A percentile compares a stretch with the other conserved stretches of the same genome.
phyloP scores from a whole-genome alignment of 2,888 invertebrate species.

The Drosophila diplacantha region DNA sequence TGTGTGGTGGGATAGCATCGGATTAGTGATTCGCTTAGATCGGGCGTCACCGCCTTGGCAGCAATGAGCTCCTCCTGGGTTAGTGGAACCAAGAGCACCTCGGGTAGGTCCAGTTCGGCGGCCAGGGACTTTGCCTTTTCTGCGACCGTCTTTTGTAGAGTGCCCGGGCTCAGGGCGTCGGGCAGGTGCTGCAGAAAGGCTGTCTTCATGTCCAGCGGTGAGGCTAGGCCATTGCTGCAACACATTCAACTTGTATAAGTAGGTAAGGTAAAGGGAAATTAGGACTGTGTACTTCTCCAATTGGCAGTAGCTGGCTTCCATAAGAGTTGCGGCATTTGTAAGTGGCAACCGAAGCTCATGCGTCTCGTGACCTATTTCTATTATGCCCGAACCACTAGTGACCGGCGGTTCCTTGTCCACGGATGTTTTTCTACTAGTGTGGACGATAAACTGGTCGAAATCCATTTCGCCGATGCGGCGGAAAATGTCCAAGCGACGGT shows the following conservation, averaged over 20 bases:
- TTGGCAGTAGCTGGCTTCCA: conserved; percentile 79
- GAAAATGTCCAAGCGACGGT: conserved; percentile 82
- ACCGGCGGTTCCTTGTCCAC: conserved; percentile 40
- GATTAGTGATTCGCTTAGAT: conserved; percentile 39
- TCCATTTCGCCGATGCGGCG: conserved; percentile 86
- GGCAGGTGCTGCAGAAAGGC: conserved; percentile 76
- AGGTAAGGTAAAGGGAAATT: not conserved
- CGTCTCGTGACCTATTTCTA: conserved; percentile 75
- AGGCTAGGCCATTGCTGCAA: conserved; percentile 52
- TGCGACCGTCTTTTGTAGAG: conserved; percentile 84
- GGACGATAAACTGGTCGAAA: conserved; percentile 84
- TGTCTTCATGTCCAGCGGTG: conserved; percentile 59
- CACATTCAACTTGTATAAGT: not conserved
- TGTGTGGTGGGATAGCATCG: conserved; percentile 55
- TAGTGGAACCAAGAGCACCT: conserved; percentile 66
- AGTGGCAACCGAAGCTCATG: conserved; percentile 39
- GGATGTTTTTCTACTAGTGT: conserved; percentile 80
- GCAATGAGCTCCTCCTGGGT: conserved; percentile 59
- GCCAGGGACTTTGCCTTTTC: conserved; percentile 83
- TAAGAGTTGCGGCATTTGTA: conserved; percentile 77
- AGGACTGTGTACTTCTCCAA: conserved; percentile 48
- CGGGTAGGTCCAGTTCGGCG: conserved; percentile 67
- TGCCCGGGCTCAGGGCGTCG: conserved; percentile 81
- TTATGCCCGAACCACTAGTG: conserved; percentile 62
- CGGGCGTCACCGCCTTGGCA: conserved; percentile 44